Base-by-base conservation (phyloP, 2,888 invertebrate species). In the Agrotis segetum region DNA sequence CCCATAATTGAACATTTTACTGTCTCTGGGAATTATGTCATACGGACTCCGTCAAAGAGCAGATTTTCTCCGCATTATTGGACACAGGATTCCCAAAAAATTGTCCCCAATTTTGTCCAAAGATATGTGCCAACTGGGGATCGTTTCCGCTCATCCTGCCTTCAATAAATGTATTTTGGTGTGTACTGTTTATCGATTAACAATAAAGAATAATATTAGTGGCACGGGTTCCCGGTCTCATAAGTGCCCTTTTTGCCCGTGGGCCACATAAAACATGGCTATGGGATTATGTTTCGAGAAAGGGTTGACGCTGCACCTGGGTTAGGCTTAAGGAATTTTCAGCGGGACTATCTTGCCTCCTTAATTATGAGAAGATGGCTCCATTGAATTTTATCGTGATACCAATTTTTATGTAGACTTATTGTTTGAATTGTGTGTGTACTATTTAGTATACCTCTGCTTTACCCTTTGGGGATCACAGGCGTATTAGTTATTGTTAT, bases 131-230 rank as follows among this genome's bases (percentile, higher is more conserved):
- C 66, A 64, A 53, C 58, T 16, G 79, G 71, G 67, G n/a, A 67
- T 63, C 49, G 74, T 74, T 63, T 47, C 59, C 44, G 53, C 62
- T 61, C 49, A 76, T 67, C 24, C 52, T 81, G 49, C 46, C 56
- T 61, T 34, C 47, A 67, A 81, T 76, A 67, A 76, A 81, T 56
- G 66, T 71, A 80, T 61, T 64, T 52, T 56, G 60, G 62, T 50
- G 55, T 50, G 47, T 79, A 73, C 47, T 59, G 55, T 74, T 55
- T 79, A 79, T 83, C 61, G 75, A 80, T 83, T 74, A 66, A 50
- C 56, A 70, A 69, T 83, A 81, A 75, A 81, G 40, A 67, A 80
- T 65, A 52, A 73, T 79, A 79, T 79, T 83, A 68, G 67, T 67
- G 47, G 62, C 34, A 49, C 40, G 63, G 64, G 71, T 67, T 52